Percentiles rank a stretch among this genome's conserved stretches.
phyloP scores from a whole-genome alignment of 1,140 invertebrate species.

The Drosophila auraria region DNA sequence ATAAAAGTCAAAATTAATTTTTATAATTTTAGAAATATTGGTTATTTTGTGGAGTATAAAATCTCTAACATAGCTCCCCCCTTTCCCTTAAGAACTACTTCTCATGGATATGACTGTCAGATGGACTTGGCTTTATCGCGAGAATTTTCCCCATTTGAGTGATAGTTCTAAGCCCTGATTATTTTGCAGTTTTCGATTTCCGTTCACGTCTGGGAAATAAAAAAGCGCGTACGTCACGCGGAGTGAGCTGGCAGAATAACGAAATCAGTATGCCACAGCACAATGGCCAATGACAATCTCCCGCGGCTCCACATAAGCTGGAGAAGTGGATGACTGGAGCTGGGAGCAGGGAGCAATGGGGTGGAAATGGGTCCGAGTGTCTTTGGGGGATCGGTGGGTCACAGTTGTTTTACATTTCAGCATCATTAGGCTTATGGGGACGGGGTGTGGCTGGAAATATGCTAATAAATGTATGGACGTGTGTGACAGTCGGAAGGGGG shows the following conservation, averaged over 20 bases:
- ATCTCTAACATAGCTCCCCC: background rate
- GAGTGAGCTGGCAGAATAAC: constrained; percentile 35
- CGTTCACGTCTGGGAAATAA: constrained; percentile 50
- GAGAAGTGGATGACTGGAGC: background rate
- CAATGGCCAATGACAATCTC: constrained; percentile 40
- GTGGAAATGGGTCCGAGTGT: constrained; percentile 16
- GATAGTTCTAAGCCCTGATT: constrained; percentile 18
- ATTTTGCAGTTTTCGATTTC: constrained; percentile 39
- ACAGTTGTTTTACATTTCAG: constrained; percentile 49
- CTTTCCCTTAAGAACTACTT: background rate
- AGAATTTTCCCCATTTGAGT: background rate
- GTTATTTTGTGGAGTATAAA: no score
- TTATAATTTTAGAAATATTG: background rate
- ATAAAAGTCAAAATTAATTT: no score
- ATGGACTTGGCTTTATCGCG: background rate
- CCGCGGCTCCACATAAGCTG: constrained; percentile 20
- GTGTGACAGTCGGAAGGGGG: constrained; percentile 19
- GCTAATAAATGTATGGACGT: constrained; percentile 52
- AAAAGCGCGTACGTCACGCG: constrained; percentile 53
- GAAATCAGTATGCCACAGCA: constrained; percentile 42
- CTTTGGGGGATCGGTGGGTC: constrained; percentile 20
- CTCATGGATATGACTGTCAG: background rate
- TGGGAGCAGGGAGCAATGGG: constrained; percentile 13
- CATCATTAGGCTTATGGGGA: constrained; percentile 45
- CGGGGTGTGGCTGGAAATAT: constrained; percentile 31